A percentile compares a stretch with the other conserved stretches of the same genome.
Conservation (phyloP, 2,113 vertebrate species). For the Notothenia coriiceps region DNA sequence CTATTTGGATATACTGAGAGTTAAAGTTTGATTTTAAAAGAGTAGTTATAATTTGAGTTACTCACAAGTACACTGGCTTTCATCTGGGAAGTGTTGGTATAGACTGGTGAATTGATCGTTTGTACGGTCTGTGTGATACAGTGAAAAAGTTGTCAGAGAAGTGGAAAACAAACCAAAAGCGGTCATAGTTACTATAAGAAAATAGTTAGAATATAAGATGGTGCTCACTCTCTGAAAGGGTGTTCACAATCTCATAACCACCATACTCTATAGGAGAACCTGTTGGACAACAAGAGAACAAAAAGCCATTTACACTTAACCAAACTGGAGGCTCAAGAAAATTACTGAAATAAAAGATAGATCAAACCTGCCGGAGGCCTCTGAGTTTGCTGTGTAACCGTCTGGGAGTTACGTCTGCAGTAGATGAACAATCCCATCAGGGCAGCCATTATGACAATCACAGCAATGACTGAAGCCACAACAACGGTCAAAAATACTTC, state of each 20-base stretch:
- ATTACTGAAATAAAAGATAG: background rate
- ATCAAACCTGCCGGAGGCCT: constrained; percentile 36
- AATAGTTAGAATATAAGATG: background rate
- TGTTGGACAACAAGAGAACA: constrained; percentile 16
- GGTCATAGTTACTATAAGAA: background rate
- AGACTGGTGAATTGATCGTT: background rate
- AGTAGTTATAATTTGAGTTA: background rate
- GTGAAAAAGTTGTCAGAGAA: background rate
- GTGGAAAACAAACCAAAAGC: background rate
- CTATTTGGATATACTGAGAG: background rate
- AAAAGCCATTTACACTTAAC: background rate
- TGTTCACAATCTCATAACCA: constrained; percentile 14
- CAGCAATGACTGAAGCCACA: background rate
- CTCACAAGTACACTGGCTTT: constrained; percentile 38
- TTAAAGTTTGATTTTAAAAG: background rate
- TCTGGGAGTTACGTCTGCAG: constrained; percentile 9
- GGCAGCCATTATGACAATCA: background rate
- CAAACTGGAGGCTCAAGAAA: background rate
- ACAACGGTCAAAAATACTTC: background rate
- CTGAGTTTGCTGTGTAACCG: background rate
- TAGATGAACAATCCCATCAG: constrained; percentile 23
- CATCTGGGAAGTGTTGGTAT: background rate
- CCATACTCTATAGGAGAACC: background rate
- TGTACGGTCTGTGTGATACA: background rate
- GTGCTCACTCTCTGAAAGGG: constrained; percentile 3